A percentile compares a stretch with the other conserved stretches of the same genome.
Conservation (phyloP, 1,140 invertebrate genomes). For the Calephelis virginiensis region DNA sequence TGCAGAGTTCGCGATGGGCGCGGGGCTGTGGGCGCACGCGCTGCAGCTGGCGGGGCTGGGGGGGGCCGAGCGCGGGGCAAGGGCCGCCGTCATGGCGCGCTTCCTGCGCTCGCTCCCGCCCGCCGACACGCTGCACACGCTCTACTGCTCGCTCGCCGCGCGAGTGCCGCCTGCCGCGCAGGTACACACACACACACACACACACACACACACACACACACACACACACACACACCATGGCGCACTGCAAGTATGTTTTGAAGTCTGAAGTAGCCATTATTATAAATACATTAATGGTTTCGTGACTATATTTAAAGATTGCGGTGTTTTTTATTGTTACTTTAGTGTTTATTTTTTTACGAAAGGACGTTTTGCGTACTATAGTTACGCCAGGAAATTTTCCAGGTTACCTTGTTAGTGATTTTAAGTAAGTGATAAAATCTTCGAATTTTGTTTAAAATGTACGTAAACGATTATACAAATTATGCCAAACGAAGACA, state of each 20-base stretch:
- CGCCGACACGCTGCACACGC: conserved; percentile 94
- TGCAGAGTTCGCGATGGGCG: conserved; percentile 93
- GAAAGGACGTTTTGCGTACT: too few relatives aligned
- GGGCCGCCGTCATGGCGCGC: conserved; percentile 91
- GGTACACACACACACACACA: conserved; percentile 60
- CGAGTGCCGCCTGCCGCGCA: conserved; percentile 91
- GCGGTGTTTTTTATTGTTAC: too few relatives aligned
- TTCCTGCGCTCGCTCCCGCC: conserved; percentile 92
- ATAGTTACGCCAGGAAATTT: too few relatives aligned
- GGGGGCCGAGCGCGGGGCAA: conserved; percentile 88
- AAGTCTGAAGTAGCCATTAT: too few relatives aligned
- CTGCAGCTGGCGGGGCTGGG: conserved; percentile 93
- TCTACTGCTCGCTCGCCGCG: conserved; percentile 94
- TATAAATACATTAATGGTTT: too few relatives aligned
- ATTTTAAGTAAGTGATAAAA: too few relatives aligned
- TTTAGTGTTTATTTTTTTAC: too few relatives aligned
- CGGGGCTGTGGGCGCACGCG: conserved; percentile 95
- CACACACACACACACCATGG: background rate
- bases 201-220: background rate
- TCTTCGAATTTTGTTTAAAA: too few relatives aligned
- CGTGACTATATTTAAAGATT: too few relatives aligned
- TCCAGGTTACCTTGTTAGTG: too few relatives aligned
- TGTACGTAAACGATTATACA: too few relatives aligned
- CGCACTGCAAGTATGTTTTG: background rate
- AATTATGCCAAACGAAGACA: too few relatives aligned